Conservation (phyloP, 2,113 vertebrate genomes). For the Rhinoptilus africanus region DNA sequence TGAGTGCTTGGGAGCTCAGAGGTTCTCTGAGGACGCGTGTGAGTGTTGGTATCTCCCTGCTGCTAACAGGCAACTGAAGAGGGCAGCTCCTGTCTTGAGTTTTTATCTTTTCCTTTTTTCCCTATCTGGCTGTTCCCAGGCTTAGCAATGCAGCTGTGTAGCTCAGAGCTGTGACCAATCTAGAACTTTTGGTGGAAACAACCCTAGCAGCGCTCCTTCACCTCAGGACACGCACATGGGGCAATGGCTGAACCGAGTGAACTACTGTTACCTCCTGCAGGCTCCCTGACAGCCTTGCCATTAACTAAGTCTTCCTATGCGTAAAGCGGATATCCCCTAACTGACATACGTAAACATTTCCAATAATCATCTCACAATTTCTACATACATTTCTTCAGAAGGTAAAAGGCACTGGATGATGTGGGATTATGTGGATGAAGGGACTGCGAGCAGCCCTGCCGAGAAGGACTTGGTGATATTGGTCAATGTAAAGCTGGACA, state of each 20-base stretch:
- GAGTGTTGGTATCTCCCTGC: not conserved
- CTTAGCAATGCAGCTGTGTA: not conserved
- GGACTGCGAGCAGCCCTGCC: not conserved
- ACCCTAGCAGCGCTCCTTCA: not conserved
- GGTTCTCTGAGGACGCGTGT: not conserved
- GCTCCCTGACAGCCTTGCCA: not conserved
- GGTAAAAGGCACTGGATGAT: not conserved
- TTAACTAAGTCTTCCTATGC: not conserved
- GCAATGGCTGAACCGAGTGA: not conserved
- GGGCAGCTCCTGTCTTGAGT: not conserved
- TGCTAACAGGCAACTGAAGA: not conserved
- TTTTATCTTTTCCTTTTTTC: not conserved
- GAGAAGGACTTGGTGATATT: not conserved
- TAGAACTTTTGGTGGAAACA: not conserved
- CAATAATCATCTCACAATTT: not conserved
- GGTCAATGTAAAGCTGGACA: not conserved
- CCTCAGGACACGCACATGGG: not conserved
- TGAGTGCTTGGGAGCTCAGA: not conserved
- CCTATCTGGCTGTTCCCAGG: not conserved
- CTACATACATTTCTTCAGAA: not conserved
- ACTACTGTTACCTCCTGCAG: not conserved
- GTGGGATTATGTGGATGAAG: not conserved
- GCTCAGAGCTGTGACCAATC: not conserved
- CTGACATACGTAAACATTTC: not conserved
- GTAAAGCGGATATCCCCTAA: not conserved